These are phyloP conservation scores for Dendronephthya gigantea DNA, from an alignment of 64 coral and sea anemone species.

Conservation along the genomic window DNA sequence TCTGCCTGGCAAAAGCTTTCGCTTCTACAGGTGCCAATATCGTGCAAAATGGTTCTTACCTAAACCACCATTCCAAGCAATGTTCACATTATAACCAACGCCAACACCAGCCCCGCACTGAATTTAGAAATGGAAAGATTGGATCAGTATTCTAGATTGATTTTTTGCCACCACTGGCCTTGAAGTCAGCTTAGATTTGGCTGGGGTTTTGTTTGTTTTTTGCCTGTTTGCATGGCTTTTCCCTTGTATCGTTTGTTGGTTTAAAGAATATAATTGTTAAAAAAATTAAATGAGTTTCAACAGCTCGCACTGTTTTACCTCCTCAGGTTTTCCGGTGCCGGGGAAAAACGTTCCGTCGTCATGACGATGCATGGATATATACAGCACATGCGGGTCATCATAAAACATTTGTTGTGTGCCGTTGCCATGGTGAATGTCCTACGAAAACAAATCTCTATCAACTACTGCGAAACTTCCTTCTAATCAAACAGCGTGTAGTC, in stretches of 20 bases:
- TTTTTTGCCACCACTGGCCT: too few species aligned
- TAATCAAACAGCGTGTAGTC: too few species aligned
- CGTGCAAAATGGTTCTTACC: conserved; percentile 41
- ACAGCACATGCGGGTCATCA: conserved; percentile 94
- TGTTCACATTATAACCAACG: conserved; percentile 97
- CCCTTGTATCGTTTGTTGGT: too few species aligned
- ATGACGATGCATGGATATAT: conserved; percentile 95
- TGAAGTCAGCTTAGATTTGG: too few species aligned
- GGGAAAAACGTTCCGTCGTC: conserved; percentile 97
- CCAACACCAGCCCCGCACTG: conserved; percentile 98
- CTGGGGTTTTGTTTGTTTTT: too few species aligned
- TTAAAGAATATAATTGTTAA: too few species aligned
- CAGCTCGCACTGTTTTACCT: conserved; percentile 37
- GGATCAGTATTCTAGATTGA: not conserved
- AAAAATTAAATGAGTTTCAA: not conserved
- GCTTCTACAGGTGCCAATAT: too few species aligned
- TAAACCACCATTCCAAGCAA: conserved; percentile 84
- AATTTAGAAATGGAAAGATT: not conserved
- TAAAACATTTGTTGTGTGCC: conserved; percentile 99
- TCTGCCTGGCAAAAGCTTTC: too few species aligned
- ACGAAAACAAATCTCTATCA: not conserved
- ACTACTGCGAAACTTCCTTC: not conserved
- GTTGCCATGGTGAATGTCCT: conserved; percentile 99
- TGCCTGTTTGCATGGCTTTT: too few species aligned
- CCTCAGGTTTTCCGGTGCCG: conserved; percentile 90